phyloP scores from a whole-genome alignment of 2,113 vertebrate species.

The Tor tambroides region DNA sequence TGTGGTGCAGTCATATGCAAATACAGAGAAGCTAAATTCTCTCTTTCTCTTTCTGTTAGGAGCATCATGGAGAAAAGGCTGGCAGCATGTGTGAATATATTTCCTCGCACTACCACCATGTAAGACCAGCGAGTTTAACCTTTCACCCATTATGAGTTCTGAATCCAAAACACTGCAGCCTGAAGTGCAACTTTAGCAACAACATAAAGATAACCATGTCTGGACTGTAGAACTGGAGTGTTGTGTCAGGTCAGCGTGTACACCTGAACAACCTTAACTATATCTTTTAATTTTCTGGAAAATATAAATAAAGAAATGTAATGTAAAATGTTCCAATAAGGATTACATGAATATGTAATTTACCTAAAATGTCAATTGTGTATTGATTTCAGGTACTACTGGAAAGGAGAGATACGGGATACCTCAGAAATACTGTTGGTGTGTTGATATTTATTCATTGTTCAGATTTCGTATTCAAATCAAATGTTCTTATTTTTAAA shows the following conservation, averaged over 20 bases:
- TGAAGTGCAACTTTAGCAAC: neutral
- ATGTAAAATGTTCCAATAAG: neutral
- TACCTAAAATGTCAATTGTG: neutral
- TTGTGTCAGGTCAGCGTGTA: neutral
- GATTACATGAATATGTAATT: neutral
- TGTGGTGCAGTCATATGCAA: constrained; percentile 48
- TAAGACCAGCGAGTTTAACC: constrained; percentile 71
- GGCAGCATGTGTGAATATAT: constrained; percentile 85
- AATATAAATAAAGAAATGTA: neutral
- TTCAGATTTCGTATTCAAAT: neutral
- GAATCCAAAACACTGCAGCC: neutral
- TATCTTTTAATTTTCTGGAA: neutral
- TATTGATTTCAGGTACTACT: constrained; percentile 79
- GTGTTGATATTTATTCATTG: constrained; percentile 54
- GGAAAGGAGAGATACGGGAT: constrained; percentile 88
- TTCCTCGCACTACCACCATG: constrained; percentile 81
- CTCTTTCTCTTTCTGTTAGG: constrained; percentile 70
- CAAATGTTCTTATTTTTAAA: neutral
- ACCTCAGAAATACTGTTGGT: constrained; percentile 84
- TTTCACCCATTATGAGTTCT: neutral
- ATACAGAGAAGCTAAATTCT: constrained; percentile 33
- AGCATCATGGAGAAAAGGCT: constrained; percentile 85
- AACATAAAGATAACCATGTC: neutral
- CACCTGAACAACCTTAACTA: neutral
- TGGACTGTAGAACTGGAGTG: neutral